Conservation (phyloP, 1,140 invertebrate genomes). For the Vanessa tameamea region DNA sequence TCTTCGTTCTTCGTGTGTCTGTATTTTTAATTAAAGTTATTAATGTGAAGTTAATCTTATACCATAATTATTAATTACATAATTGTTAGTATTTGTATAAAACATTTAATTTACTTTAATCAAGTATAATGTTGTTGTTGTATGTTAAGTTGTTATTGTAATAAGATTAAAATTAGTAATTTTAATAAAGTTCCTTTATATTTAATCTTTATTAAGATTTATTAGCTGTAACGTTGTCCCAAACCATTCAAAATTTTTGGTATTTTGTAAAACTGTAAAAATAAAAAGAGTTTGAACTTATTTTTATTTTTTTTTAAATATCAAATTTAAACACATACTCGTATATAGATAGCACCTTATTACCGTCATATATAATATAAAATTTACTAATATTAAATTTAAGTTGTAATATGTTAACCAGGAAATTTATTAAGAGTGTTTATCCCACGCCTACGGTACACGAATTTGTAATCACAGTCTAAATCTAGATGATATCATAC, state of each 20-base stretch:
- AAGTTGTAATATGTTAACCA: background rate
- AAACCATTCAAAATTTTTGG: too few relatives aligned
- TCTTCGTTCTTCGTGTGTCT: background rate
- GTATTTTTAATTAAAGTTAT: background rate
- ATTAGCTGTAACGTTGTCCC: too few relatives aligned
- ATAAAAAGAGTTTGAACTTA: too few relatives aligned
- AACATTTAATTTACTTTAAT: background rate
- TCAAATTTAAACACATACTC: too few relatives aligned
- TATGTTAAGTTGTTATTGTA: too few relatives aligned
- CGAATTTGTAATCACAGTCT: slow-evolving; percentile 17
- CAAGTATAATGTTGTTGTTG: background rate
- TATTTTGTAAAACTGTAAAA: too few relatives aligned
- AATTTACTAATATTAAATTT: background rate
- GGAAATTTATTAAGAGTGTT: slow-evolving; percentile 23
- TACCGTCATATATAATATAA: too few relatives aligned
- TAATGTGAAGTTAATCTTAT: background rate
- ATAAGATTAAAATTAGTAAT: too few relatives aligned
- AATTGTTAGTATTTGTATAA: background rate
- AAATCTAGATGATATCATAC: slow-evolving; percentile 48
- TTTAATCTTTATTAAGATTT: too few relatives aligned
- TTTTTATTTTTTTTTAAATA: too few relatives aligned
- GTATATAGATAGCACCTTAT: too few relatives aligned
- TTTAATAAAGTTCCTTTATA: too few relatives aligned
- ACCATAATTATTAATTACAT: background rate
- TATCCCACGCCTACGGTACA: slow-evolving; percentile 47